A percentile compares a stretch with the other conserved stretches of the same genome.
Evolutionary conservation across 2,113 vertebrate genomes (phyloP).

Genomic region (Nycticebus coucang): DNA sequence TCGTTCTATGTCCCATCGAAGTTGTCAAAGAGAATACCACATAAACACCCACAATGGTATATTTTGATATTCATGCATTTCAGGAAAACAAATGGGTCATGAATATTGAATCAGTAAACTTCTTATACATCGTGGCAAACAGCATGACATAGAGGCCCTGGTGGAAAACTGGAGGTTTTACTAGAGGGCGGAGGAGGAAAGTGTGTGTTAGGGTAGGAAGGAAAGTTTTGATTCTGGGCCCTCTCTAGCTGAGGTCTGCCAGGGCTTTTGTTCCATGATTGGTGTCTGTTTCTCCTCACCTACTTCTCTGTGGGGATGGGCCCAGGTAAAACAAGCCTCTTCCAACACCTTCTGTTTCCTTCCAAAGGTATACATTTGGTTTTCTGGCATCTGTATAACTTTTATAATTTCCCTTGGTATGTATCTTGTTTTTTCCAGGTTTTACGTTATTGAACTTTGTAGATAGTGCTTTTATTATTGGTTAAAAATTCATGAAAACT

Average conservation of each 20-base stretch:
- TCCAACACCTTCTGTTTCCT: not conserved
- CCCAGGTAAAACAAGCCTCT: not conserved
- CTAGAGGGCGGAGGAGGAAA: not conserved
- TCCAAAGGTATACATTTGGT: not conserved
- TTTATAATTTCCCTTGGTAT: not conserved
- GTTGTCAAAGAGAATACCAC: not conserved
- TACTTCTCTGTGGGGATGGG: not conserved
- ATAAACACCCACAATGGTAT: not conserved
- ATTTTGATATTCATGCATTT: not conserved
- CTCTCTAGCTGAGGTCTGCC: not conserved
- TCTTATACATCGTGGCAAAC: not conserved
- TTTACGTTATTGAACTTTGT: not conserved
- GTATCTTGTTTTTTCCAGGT: not conserved
- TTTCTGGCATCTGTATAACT: not conserved
- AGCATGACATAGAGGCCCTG: rapidly evolving
- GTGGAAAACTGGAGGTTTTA: not conserved
- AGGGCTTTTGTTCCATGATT: no score
- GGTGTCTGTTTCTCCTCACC: rapidly evolving
- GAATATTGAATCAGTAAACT: not conserved
- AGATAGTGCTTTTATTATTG: not conserved
- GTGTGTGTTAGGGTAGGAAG: no score
- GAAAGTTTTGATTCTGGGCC: not conserved
- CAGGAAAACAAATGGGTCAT: not conserved
- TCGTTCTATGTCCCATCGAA: not conserved
- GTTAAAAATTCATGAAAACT: not conserved